phyloP scores from a whole-genome alignment of 1,140 invertebrate genomes.

The Pogonomyrmex barbatus region DNA sequence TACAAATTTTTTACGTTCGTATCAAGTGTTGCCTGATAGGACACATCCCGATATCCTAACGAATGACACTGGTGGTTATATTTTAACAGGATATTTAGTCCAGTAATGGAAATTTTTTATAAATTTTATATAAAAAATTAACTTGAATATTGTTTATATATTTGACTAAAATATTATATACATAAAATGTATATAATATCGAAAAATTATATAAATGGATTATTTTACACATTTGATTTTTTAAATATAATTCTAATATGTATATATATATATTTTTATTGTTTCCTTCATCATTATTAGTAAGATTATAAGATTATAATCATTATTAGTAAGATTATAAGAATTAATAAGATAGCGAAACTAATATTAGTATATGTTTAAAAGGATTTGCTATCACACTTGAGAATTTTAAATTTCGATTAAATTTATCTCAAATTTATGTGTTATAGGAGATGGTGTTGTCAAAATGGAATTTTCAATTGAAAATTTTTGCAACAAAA shows the following conservation, averaged over 20 bases:
- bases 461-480: background rate
- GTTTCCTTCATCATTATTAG: background rate
- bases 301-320: background rate
- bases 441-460: no score
- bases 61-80: conserved; percentile 91
- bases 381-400: background rate
- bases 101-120: conserved; percentile 60
- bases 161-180: background rate
- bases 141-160: background rate
- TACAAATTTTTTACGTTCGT: conserved; percentile 95
- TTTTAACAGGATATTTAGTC: conserved; percentile 90
- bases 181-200: no score
- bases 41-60: conserved; percentile 94
- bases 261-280: conserved; percentile 2
- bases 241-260: conserved; percentile 12
- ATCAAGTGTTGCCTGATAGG: conserved; percentile 94
- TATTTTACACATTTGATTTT: background rate
- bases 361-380: background rate
- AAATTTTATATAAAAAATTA: conserved; percentile 29
- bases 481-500: background rate
- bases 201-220: background rate
- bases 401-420: background rate
- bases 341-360: background rate
- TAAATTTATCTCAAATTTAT: background rate
- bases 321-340: background rate